These are phyloP conservation scores for Eupithecia vulgata DNA, from an alignment of 2,888 invertebrate genomes.

Conservation along the genomic window DNA sequence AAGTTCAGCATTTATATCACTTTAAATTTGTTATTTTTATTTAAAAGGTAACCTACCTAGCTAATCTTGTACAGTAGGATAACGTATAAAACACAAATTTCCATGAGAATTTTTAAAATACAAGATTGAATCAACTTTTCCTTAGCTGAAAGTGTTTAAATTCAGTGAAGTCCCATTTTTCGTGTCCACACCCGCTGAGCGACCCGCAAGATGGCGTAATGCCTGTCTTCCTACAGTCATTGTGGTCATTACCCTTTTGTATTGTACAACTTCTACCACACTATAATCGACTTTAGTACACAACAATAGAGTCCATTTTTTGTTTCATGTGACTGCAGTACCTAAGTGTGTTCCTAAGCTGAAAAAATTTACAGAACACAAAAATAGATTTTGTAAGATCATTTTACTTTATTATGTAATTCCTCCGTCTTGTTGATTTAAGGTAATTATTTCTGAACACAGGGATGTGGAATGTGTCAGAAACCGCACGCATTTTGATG, in stretches of 20 bases:
- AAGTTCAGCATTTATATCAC: neutral
- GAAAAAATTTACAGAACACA: conserved; percentile 70
- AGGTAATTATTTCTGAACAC: conserved; percentile 7
- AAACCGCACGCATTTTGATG: neutral
- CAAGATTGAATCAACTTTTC: conserved; percentile 8
- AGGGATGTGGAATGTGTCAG: neutral
- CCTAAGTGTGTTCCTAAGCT: conserved; percentile 68
- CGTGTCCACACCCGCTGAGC: conserved; percentile 55
- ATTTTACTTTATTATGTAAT: neutral
- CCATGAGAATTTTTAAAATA: neutral
- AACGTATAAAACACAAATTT: neutral
- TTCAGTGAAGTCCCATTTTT: conserved; percentile 46
- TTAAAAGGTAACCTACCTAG: neutral
- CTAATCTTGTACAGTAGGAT: neutral
- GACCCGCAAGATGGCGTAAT: conserved; percentile 68
- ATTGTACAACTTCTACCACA: conserved; percentile 54
- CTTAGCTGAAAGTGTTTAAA: conserved; percentile 13
- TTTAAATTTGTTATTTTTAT: neutral
- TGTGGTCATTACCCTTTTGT: conserved; percentile 77
- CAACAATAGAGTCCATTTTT: conserved; percentile 48
- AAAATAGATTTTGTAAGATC: conserved; percentile 59
- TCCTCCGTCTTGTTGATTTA: neutral
- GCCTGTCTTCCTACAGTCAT: conserved; percentile 70
- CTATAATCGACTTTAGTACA: conserved; percentile 50
- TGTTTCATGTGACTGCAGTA: conserved; percentile 49